phyloP scores from a whole-genome alignment of 2,888 invertebrate species.

The Operophtera brumata region DNA sequence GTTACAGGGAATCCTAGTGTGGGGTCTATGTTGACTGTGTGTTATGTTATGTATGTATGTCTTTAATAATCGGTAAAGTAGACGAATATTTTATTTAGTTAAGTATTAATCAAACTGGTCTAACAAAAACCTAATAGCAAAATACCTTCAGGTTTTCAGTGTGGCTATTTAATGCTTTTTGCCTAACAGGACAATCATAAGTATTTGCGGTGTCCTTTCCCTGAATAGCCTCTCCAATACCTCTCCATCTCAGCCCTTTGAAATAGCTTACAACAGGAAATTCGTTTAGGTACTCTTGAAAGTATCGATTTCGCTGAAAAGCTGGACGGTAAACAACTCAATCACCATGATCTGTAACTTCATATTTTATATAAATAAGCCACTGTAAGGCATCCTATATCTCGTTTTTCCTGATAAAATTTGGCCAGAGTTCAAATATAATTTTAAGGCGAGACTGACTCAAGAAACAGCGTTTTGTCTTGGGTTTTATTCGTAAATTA shows the following conservation, averaged over 20 bases:
- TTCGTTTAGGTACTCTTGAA: slow-evolving; percentile 10
- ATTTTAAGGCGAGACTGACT: background rate
- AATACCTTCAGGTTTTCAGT: background rate
- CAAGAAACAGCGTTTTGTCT: no score
- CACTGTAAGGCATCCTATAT: background rate
- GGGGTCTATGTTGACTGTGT: no score
- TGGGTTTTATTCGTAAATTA: no score
- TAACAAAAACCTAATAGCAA: no score
- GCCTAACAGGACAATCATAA: slow-evolving; percentile 2
- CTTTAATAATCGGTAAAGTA: no score
- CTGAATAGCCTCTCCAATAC: slow-evolving; percentile 13
- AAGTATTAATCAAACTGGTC: no score
- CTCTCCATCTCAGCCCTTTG: slow-evolving; percentile 11
- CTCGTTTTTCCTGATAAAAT: background rate
- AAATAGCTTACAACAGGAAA: slow-evolving; percentile 9
- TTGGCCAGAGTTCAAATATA: slow-evolving; percentile 10
- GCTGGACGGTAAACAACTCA: slow-evolving; percentile 7
- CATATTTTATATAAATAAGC: background rate
- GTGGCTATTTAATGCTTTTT: background rate
- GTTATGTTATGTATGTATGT: no score
- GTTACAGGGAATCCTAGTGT: no score
- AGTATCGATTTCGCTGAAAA: slow-evolving; percentile 5
- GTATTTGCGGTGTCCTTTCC: background rate
- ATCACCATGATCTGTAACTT: background rate
- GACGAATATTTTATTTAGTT: no score